Evolutionary conservation across 2,888 invertebrate species (phyloP).

Genomic region (Drosophila neonasuta): DNA sequence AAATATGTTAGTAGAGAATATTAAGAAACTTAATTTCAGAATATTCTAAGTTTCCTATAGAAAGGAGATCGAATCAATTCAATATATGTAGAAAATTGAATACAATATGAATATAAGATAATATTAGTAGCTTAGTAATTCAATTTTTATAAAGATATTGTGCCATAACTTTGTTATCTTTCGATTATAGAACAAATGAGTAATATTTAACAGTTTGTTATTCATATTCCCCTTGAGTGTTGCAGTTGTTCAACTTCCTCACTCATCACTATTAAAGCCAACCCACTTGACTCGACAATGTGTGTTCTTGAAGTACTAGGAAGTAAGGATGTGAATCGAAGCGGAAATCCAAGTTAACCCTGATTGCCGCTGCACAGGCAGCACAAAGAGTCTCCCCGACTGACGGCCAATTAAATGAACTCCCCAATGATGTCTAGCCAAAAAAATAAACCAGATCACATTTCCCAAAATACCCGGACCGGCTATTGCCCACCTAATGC

Average conservation of each 20-base stretch:
- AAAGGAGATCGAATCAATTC: too few species aligned
- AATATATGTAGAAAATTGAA: too few species aligned
- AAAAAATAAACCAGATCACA: slow-evolving; percentile 42
- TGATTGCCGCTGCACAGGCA: slow-evolving; percentile 36
- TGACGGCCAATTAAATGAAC: slow-evolving; percentile 68
- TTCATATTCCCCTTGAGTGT: neutral
- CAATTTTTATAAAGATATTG: neutral
- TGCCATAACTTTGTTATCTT: neutral
- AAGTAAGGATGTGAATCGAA: slow-evolving; percentile 43
- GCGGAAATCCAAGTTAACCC: slow-evolving; percentile 47
- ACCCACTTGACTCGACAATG: slow-evolving; percentile 30
- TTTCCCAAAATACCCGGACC: slow-evolving; percentile 40
- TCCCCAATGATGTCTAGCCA: slow-evolving; percentile 58
- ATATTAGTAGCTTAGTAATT: neutral
- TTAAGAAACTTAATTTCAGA: too few species aligned
- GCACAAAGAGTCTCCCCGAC: slow-evolving; percentile 53
- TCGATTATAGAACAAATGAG: slow-evolving; percentile 1
- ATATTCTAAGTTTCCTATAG: too few species aligned
- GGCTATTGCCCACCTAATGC: slow-evolving; percentile 41
- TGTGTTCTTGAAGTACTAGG: slow-evolving; percentile 21
- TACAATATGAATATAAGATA: too few species aligned
- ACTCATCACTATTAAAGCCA: slow-evolving; percentile 8
- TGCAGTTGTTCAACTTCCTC: neutral
- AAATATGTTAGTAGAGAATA: too few species aligned
- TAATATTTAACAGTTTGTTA: neutral